Evolutionary conservation across 2,888 invertebrate species (phyloP), one percentile per base, ranked within the genome.

Genomic region (Saturnia japonica): DNA sequence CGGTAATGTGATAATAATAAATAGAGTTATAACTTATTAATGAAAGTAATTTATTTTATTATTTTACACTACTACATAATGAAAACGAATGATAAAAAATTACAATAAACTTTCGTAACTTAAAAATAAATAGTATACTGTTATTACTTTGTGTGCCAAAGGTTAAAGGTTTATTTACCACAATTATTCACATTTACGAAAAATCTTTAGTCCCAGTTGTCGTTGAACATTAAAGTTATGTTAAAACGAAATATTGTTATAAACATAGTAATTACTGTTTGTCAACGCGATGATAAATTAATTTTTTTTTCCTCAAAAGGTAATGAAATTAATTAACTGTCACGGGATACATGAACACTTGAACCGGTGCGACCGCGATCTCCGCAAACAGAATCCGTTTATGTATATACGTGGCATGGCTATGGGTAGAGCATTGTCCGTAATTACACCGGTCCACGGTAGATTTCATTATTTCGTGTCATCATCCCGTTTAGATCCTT

Each of bases 401-500:
- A 72, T 72, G 75, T 75, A 74, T 73, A 74, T 74, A 75, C 79
- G 51, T 45, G 71, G 64, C 69, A 72, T 71, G 73, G 78, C 81
- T 77, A 78, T 76, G 81, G 84, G 82, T 80, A 80, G 74, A 75
- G 80, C 82, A 86, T 88, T 87, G 88, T 86, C 82, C 80, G 83
- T 88, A 88, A 90, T 90, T 87, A 89, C 85, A 80, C 84, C 83
- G 81, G 80, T 77, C 82, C 78, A 77, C 76, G 83, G 84, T 82
- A 85, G 83, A 89, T 88, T 88, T 88, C 85, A 89, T 89, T 89
- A 88, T 87, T 84, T 84, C 85, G 78, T 85, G 84, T 86, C 85
- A 82, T 80, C 86, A 85, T 83, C 81, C 82, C 82, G 80, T 82
- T 86, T 80, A 82, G 82, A 83, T 83, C 85, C 85, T 82, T 81